A percentile compares a stretch with the other conserved stretches of the same genome.
Evolutionary conservation across 2,888 invertebrate genomes (phyloP).

Genomic region (Drosophila prostipennis): DNA sequence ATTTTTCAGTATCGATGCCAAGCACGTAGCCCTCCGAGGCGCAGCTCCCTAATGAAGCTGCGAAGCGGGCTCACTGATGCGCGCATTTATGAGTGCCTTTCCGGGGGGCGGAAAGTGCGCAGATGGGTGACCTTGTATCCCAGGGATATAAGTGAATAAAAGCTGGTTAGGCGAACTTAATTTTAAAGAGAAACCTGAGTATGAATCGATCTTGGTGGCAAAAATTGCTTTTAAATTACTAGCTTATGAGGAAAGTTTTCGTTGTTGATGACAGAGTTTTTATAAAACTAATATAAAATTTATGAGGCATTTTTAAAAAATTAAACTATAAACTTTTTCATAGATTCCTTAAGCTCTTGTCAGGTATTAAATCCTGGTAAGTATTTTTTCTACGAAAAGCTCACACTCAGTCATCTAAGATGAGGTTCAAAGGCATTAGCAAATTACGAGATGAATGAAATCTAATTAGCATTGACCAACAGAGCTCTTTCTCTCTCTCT

Average conservation of each 20-base stretch:
- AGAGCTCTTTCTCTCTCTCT: neutral
- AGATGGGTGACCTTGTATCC: constrained; percentile 19
- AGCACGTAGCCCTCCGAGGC: constrained; percentile 54
- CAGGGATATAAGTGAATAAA: neutral
- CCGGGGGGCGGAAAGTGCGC: neutral
- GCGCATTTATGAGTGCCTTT: constrained; percentile 38
- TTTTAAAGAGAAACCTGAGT: neutral
- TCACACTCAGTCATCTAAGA: too few relatives aligned
- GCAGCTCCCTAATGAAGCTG: constrained; percentile 60
- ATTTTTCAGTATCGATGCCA: constrained; percentile 57
- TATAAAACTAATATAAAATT: too few relatives aligned
- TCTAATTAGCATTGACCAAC: constrained; percentile 13
- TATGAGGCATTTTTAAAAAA: too few relatives aligned
- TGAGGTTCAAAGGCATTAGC: neutral
- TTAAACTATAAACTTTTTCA: too few relatives aligned
- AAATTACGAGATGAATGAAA: neutral
- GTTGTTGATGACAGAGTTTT: too few relatives aligned
- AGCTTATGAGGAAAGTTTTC: too few relatives aligned
- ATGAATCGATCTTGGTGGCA: too few relatives aligned
- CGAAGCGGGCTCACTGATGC: constrained; percentile 36
- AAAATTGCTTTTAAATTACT: too few relatives aligned
- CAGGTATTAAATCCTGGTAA: neutral
- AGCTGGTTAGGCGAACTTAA: neutral
- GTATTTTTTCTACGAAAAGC: neutral
- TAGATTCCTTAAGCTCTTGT: neutral